Evolutionary conservation across 2,797 vertebrate species (phyloP), one percentile per base, ranked within the genome.

Genomic region (Hoplostethus atlanticus): DNA sequence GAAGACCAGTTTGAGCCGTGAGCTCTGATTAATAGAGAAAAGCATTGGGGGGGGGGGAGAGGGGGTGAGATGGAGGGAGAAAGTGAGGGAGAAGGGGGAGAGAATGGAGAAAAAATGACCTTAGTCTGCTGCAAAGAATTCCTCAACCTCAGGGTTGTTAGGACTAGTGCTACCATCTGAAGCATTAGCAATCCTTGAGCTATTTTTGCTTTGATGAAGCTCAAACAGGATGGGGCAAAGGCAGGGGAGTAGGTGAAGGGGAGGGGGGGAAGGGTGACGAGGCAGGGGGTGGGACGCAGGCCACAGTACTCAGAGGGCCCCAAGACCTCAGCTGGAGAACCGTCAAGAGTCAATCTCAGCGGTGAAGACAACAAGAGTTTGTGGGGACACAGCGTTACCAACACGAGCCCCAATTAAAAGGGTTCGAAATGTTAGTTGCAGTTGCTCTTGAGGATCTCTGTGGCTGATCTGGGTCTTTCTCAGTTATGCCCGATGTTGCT

Each of bases 11-110:
- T 96, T 97, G 96, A 98, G 96, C 96, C 93, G 95, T 94, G 96
- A 97, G 97, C 96, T 97, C 97, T 98, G 97, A 99, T 98, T 98
- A 98, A 98, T 97, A 97, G 96, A 99, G 97, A 97, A 97, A 98
- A 97, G 96, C 97, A 96, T 97, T 96, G 96, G 93, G 94, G 94
- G 94, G 94, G 93, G 94, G 21, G 21, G 21, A 92, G 96, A 95
- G 94, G 93, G 94, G 93, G 93, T 95, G 94, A 93, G 95, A 93
- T 92, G 94, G 95, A 95, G 94, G 38, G 47, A 77, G 88, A 87
- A 80, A 84, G 85, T 73, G 75, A 77, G 73, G 57, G 61, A 68
- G 76, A 59, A 57, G 86, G 79, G 80, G 78, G 64, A 64, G 80
- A 75, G 82, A 75, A 61, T 58, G 77, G 74, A 93, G 94, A 89